A percentile compares a stretch with the other conserved stretches of the same genome.
Conservation (phyloP, 2,113 vertebrate species). For the Eudyptes chrysolophus region DNA sequence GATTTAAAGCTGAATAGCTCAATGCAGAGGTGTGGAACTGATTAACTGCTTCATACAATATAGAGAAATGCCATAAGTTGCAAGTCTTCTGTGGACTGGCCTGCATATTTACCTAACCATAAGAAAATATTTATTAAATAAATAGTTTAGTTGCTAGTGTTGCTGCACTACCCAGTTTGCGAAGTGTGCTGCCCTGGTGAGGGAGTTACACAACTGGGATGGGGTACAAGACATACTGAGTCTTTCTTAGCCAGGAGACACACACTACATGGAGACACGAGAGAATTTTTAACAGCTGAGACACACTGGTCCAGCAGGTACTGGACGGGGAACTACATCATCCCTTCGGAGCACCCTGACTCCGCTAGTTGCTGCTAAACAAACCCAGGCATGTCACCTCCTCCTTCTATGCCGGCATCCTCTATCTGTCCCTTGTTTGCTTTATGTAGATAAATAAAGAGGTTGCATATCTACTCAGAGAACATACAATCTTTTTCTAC, state of each 20-base stretch:
- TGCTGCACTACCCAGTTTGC: neutral
- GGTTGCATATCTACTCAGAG: neutral
- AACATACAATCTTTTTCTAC: neutral
- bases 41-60: neutral
- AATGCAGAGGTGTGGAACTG: neutral
- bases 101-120: neutral
- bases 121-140: neutral
- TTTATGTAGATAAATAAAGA: neutral
- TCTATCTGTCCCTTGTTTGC: neutral
- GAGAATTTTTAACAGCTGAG: neutral
- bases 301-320: neutral
- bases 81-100: neutral
- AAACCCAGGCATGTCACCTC: neutral
- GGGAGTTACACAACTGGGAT: neutral
- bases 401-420: neutral
- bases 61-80: neutral
- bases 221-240: neutral
- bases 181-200: neutral
- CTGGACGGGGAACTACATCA: neutral
- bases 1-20: neutral
- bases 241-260: neutral
- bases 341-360: neutral
- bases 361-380: too few species aligned
- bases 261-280: accelerated
- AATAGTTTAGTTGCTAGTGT: neutral